Evolutionary conservation across 1,140 invertebrate species (phyloP).

Genomic region (Mamestra configurata): DNA sequence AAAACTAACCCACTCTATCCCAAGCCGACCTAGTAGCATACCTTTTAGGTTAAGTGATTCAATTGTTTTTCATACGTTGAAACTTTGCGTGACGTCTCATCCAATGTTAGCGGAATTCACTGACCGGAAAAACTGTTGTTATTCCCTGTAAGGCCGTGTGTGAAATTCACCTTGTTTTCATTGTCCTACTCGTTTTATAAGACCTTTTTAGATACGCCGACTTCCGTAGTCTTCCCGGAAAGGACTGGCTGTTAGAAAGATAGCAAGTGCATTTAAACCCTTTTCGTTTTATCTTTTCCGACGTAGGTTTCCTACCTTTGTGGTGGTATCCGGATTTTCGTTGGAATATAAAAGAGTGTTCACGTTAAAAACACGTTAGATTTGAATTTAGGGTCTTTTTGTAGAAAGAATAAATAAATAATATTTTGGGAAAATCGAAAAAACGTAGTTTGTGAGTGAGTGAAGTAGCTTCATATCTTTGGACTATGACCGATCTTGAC

Average conservation of each 20-base stretch:
- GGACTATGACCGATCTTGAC: no score
- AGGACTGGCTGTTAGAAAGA: slow-evolving; percentile 38
- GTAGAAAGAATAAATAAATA: no score
- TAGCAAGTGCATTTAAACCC: slow-evolving; percentile 36
- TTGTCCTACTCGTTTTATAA: not conserved
- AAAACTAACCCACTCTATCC: not conserved
- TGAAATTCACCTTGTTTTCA: slow-evolving; percentile 37
- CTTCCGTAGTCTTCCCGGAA: slow-evolving; percentile 22
- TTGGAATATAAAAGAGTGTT: not conserved
- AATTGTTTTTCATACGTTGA: slow-evolving; percentile 31
- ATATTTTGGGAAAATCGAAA: no score
- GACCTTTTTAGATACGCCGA: slow-evolving; percentile 34
- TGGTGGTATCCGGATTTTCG: slow-evolving; percentile 22
- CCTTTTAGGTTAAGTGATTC: slow-evolving; percentile 40
- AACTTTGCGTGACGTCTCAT: slow-evolving; percentile 63
- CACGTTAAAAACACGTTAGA: not conserved
- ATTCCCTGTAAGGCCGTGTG: slow-evolving; percentile 54
- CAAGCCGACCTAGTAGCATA: not conserved
- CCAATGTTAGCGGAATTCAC: slow-evolving; percentile 57
- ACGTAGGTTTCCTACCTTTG: slow-evolving; percentile 31
- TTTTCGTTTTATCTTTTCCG: slow-evolving; percentile 40
- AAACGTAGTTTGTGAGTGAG: no score
- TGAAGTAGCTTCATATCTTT: no score
- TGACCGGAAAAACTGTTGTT: slow-evolving; percentile 67
- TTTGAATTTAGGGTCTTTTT: not conserved